Evolutionary conservation across 2,797 vertebrate species (phyloP).

Genomic region (Euthynnus affinis): DNA sequence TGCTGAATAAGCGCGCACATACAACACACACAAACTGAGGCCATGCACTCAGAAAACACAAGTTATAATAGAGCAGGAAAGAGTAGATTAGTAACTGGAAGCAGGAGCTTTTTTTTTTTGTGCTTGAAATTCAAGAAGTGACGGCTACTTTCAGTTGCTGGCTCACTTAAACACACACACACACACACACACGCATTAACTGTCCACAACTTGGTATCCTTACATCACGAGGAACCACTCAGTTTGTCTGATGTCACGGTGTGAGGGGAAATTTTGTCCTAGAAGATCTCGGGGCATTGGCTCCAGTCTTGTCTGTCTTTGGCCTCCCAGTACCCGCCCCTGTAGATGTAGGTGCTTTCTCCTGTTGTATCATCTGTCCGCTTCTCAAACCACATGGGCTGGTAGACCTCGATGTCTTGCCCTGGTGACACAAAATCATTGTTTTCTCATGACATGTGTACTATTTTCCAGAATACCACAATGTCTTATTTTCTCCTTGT

Average conservation of each 20-base stretch:
- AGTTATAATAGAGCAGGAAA: conserved; percentile 46
- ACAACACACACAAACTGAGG: conserved; percentile 36
- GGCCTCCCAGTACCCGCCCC: conserved; percentile 97
- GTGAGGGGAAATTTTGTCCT: conserved; percentile 46
- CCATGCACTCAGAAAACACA: conserved; percentile 63
- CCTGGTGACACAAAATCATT: conserved; percentile 79
- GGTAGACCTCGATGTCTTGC: conserved; percentile 89
- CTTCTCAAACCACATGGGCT: conserved; percentile 95
- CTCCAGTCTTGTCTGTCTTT: conserved; percentile 96
- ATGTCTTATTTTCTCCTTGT: not conserved
- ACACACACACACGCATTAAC: conserved; percentile 23
- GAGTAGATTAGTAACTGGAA: conserved; percentile 33
- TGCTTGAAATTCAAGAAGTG: conserved; percentile 52
- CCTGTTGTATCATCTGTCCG: conserved; percentile 89
- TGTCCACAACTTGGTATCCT: conserved; percentile 35
- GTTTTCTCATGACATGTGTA: not conserved
- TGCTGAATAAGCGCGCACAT: conserved; percentile 6
- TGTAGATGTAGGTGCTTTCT: conserved; percentile 91
- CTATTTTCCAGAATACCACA: conserved; percentile 2
- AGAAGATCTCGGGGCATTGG: conserved; percentile 92
- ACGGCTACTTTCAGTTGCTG: not conserved
- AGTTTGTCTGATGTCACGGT: conserved; percentile 11
- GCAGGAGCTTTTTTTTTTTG: conserved; percentile 43
- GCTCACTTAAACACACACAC: conserved; percentile 28
- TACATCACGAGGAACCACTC: conserved; percentile 30